Evolutionary conservation across 2,888 invertebrate species (phyloP), one percentile per base, ranked within the genome.

Genomic region (Diarsia dahlii): DNA sequence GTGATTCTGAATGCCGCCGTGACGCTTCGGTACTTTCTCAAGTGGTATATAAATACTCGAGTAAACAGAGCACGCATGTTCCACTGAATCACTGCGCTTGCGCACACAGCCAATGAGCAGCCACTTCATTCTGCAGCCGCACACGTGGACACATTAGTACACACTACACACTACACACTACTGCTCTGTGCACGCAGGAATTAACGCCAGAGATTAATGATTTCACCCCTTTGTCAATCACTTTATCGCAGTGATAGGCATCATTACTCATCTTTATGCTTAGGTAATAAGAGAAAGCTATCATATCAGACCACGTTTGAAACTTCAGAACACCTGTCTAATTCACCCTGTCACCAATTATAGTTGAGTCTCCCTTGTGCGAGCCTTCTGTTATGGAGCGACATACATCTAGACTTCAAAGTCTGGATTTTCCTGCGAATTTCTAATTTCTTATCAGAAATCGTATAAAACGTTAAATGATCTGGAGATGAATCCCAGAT

Each of bases 11-110:
- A 10, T 15, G 48, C 5, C 18, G 48, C 48, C 68, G 18, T 2
- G 20, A 48, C n/a, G 63, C 66, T 18, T 20, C 23, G 52, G 13
- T 48, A 76, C 78, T 76, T 70, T 76, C 78, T 62, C 48, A 70
- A 69, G 62, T 48, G 46, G 34, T 62, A 54, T 18, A 54, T 60
- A 48, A 62, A 34, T 70, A 52, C 52, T n/a, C 15, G 4, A 48
- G 62, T 54, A 70, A 62, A 62, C 62, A 48, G 78, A 78, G 48
- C 60, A 76, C 56, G n/a, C 52, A 28, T 58, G n/a, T 28, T 18
- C 18, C 28, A 23, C 48, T 50, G 65, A 60, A 60, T 28, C 60
- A 60, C 28, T 60, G 60, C 28, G 15, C 28, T 18, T 28, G 8
- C 54, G n/a, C 54, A 5, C 5, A 13, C 54, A 54, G 5, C 39